A percentile compares a stretch with the other conserved stretches of the same genome.
Evolutionary conservation across 2,888 invertebrate species (phyloP).

Genomic region (Glaucopsyche alexis): DNA sequence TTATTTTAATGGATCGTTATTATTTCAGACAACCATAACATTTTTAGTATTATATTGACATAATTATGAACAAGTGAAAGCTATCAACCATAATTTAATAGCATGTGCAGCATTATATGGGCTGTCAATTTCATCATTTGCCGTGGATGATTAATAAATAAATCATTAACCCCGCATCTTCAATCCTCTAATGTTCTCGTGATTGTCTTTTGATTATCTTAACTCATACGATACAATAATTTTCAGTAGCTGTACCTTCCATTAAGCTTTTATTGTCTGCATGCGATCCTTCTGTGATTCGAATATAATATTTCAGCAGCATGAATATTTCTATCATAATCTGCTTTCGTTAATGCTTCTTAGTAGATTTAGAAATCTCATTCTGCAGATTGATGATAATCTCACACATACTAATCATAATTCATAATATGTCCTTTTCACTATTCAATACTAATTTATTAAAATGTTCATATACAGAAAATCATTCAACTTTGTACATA

Average conservation of each 20-base stretch:
- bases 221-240: constrained; percentile 44
- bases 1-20: not conserved
- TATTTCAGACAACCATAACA: not conserved
- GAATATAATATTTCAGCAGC: constrained; percentile 33
- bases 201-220: constrained; percentile 52
- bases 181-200: constrained; percentile 50
- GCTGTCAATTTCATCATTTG: constrained; percentile 10
- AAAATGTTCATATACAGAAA: not conserved
- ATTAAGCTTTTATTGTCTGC: constrained; percentile 45
- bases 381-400: not conserved
- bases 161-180: constrained; percentile 37
- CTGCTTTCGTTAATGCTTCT: constrained; percentile 37
- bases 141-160: constrained; percentile 3
- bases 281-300: constrained; percentile 39
- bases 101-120: not conserved
- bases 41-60: not conserved
- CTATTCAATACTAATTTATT: not conserved
- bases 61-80: not conserved
- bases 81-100: not conserved
- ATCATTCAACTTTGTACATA: not conserved
- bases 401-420: not conserved
- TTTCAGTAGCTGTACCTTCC: constrained; percentile 49
- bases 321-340: constrained; percentile 39
- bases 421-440: too few relatives aligned
- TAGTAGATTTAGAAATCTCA: not conserved